Evolutionary conservation across 2,888 invertebrate genomes (phyloP).

Genomic region (Scelioninae gen. 2): DNA sequence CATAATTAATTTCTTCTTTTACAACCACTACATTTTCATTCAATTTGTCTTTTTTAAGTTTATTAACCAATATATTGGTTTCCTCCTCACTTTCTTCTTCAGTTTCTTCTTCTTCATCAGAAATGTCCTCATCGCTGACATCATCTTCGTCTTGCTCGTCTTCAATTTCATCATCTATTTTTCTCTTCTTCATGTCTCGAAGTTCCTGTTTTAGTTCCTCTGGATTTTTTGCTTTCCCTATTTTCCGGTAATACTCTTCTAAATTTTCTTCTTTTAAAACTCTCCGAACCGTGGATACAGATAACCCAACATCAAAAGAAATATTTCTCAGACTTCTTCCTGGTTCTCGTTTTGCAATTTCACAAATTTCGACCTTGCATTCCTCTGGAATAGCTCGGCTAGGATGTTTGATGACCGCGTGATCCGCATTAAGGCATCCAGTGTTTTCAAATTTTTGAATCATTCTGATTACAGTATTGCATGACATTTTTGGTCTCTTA

Average conservation of each 20-base stretch:
- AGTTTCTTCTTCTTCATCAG: constrained; percentile 1
- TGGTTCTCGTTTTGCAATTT: constrained; percentile 30
- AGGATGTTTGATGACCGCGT: constrained; percentile 13
- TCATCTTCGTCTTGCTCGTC: constrained; percentile 11
- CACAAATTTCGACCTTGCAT: constrained; percentile 27
- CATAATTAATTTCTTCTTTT: constrained; percentile 10
- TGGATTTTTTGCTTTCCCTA: too few species aligned
- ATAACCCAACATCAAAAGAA: constrained; percentile 29
- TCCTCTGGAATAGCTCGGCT: constrained; percentile 27
- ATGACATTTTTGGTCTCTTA: constrained; percentile 15
- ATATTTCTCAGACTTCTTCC: constrained; percentile 21
- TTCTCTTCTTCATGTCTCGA: constrained; percentile 8
- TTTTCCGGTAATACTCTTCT: too few species aligned
- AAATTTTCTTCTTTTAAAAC: too few species aligned
- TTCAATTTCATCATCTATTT: background rate
- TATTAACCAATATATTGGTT: background rate
- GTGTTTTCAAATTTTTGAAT: constrained; percentile 26
- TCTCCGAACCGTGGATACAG: constrained; percentile 5
- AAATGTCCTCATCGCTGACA: background rate
- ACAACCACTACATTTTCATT: background rate
- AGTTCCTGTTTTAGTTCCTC: constrained; percentile 5
- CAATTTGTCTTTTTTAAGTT: background rate
- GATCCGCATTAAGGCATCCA: constrained; percentile 25
- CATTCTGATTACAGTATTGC: constrained; percentile 27
- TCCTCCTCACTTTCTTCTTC: background rate